Conservation (phyloP, 2,888 invertebrate species). For the Amblyjoppa fuscipennis region DNA sequence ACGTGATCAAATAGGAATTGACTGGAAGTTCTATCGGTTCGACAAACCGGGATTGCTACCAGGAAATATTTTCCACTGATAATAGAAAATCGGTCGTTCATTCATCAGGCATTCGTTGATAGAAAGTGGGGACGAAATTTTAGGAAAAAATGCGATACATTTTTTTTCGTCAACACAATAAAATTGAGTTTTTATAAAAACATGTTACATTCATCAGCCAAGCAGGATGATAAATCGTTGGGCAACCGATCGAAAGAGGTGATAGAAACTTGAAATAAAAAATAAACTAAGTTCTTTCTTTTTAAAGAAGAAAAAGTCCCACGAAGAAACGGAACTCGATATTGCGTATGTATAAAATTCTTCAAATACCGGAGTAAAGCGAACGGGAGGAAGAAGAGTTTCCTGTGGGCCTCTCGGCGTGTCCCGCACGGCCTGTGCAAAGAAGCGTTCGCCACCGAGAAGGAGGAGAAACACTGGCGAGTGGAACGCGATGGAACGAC, state of each 20-base stretch:
- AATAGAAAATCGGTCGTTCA: too few species aligned
- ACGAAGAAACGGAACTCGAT: conserved; percentile 57
- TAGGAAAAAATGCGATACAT: too few species aligned
- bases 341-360: conserved; percentile 53
- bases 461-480: conserved; percentile 31
- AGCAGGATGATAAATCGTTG: too few species aligned
- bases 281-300: not conserved
- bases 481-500: conserved; percentile 42
- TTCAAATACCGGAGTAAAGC: conserved; percentile 49
- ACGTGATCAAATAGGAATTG: conserved; percentile 59
- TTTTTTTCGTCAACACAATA: too few species aligned
- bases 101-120: too few species aligned
- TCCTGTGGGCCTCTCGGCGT: conserved; percentile 51
- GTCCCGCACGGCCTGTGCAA: conserved; percentile 9
- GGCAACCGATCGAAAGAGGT: too few species aligned
- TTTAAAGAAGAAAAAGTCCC: conserved; percentile 19
- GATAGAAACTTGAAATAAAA: too few species aligned
- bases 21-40: conserved; percentile 35
- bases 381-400: conserved; percentile 62
- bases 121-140: too few species aligned
- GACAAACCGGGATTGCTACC: not conserved
- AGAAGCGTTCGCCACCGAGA: conserved; percentile 37
- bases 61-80: too few species aligned
- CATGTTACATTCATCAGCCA: too few species aligned
- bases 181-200: too few species aligned